Conservation (phyloP, 2,113 vertebrate species). For the Phrynosoma platyrhinos region DNA sequence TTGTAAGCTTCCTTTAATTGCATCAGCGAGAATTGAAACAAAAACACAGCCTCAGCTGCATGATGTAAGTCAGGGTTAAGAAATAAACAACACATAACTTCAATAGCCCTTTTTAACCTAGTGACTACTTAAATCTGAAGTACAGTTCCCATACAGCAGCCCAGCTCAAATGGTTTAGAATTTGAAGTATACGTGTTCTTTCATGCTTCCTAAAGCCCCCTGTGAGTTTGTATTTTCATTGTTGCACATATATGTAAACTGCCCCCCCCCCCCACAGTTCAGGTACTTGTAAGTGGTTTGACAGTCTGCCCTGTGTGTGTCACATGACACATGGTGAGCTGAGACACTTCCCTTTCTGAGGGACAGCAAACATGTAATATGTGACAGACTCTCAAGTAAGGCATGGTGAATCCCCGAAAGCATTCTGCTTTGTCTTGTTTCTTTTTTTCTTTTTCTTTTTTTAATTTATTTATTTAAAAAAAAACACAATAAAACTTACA, state of each 20-base stretch:
- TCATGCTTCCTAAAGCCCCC: neutral
- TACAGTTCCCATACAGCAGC: neutral
- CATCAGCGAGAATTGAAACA: neutral
- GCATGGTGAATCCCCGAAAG: no score
- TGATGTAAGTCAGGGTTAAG: neutral
- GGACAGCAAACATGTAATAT: neutral
- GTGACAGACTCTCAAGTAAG: no score
- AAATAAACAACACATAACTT: neutral
- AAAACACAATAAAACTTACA: no score
- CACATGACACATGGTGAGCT: neutral
- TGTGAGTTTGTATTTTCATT: neutral
- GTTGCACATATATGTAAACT: no score
- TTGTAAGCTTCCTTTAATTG: neutral
- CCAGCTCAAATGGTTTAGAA: no score
- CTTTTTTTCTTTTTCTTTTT: no score
- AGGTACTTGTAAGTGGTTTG: neutral
- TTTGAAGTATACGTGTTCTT: neutral
- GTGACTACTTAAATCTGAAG: neutral
- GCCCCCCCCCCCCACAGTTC: neutral
- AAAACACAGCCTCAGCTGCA: neutral
- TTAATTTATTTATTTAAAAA: no score
- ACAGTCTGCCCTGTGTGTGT: neutral
- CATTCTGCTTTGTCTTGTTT: no score
- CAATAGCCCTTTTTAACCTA: neutral
- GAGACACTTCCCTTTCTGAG: no score